phyloP scores from a whole-genome alignment of 2,888 invertebrate genomes.

The Nomada lathburiana region DNA sequence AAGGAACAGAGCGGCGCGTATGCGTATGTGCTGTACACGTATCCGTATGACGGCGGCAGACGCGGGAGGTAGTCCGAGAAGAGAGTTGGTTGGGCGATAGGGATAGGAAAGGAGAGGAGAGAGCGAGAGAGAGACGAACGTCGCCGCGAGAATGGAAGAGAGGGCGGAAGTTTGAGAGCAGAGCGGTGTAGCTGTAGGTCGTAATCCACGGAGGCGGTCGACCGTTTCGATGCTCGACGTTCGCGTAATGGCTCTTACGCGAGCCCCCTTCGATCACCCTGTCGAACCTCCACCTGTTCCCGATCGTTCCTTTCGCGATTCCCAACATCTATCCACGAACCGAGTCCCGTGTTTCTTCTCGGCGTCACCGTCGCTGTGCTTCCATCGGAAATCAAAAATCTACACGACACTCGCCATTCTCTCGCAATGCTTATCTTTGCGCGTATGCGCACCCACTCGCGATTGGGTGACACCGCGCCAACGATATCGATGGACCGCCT shows the following conservation, averaged over 20 bases:
- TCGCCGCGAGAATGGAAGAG: constrained; percentile 15
- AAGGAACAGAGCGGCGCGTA: constrained; percentile 32
- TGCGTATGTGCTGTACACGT: constrained; percentile 1
- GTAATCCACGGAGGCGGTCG: constrained; percentile 69
- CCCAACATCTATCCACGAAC: not conserved
- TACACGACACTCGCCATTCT: not conserved
- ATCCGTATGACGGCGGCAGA: not conserved
- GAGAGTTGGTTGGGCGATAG: not conserved
- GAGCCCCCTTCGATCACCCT: constrained; percentile 64
- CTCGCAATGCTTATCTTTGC: not conserved
- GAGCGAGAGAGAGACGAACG: not conserved
- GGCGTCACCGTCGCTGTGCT: not conserved
- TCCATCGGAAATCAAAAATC: too few species aligned
- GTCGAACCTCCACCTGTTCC: constrained; percentile 58
- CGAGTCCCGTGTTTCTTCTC: not conserved
- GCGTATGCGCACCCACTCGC: not conserved
- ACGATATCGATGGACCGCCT: not conserved
- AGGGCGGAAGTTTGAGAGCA: constrained; percentile 17
- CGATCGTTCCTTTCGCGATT: constrained; percentile 54
- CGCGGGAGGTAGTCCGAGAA: not conserved
- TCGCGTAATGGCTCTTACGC: constrained; percentile 59
- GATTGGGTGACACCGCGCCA: not conserved
- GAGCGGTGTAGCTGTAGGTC: constrained; percentile 26
- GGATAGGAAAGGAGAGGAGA: constrained; percentile 5
- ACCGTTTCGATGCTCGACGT: constrained; percentile 73